phyloP scores from a whole-genome alignment of 1,140 invertebrate genomes.

The Orchestia grillus region DNA sequence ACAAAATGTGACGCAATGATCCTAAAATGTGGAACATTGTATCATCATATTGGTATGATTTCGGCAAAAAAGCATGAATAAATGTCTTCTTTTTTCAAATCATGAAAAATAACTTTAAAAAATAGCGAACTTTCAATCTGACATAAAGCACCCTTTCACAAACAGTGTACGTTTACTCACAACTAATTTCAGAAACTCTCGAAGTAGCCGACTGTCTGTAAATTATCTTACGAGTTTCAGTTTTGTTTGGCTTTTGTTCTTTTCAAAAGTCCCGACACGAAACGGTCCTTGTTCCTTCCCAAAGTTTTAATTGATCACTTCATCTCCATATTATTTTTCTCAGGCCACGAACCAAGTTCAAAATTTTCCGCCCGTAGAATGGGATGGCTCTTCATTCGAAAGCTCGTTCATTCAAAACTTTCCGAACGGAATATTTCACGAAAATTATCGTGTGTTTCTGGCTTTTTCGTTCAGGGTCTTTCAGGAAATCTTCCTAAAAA shows the following conservation, averaged over 20 bases:
- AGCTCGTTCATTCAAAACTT: slow-evolving; percentile 41
- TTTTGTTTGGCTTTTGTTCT: slow-evolving; percentile 52
- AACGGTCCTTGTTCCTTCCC: slow-evolving; percentile 46
- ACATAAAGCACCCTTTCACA: not conserved
- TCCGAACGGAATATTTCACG: slow-evolving; percentile 16
- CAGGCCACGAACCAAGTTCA: not conserved
- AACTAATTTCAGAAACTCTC: not conserved
- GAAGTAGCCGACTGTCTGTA: slow-evolving; percentile 3
- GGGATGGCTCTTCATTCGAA: slow-evolving; percentile 34
- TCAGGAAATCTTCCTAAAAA: slow-evolving; percentile 9
- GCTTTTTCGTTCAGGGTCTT: not conserved
- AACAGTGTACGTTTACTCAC: not conserved
- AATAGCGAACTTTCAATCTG: not conserved
- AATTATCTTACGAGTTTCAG: not conserved
- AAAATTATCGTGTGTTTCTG: slow-evolving; percentile 21
- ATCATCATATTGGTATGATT: not conserved
- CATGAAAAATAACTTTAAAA: not conserved
- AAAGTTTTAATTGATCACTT: slow-evolving; percentile 56
- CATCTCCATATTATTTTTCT: slow-evolving; percentile 51
- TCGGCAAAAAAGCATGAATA: too few relatives aligned
- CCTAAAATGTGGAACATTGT: not conserved
- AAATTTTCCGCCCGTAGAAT: not conserved
- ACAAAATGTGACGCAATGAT: not conserved
- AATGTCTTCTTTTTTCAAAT: not conserved
- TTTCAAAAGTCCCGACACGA: slow-evolving; percentile 13